Base-by-base conservation (phyloP, 1,140 invertebrate species). In the Meloidogyne hapla region DNA sequence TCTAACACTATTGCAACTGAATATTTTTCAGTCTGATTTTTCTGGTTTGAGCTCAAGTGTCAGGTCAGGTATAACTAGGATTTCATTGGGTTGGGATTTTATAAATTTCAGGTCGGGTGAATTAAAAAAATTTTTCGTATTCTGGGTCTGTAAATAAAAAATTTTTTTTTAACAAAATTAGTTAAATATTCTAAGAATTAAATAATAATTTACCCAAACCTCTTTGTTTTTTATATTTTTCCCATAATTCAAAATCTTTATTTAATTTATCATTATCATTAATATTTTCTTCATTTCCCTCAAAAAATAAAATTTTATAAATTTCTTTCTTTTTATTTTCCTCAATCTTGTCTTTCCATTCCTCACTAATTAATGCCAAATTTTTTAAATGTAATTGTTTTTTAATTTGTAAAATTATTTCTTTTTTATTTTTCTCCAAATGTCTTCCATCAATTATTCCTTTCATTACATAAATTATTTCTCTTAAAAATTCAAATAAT, bases 401-500 rank as follows among this genome's bases (percentile, higher is more conserved):
- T 56, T 56, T 56, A 56, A 56, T 56, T 56, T 56, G 3, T 56
- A 56, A 56, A 56, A 56, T 21, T 6, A 56, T 56, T n/a, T 56
- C 48, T 56, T 56, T 56, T 56, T 56, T 56, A 21, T 56, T 56
- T 21, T 56, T 13, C 48, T 5, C n/a, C n/a, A 56, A 56, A 56
- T 56, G 48, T 56, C 48, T 56, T 56, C 48, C 48, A 56, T 56
- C 48, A n/a, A 56, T 56, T 56, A 56, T 56, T 8, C 48, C 48
- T 56, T 56, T 56, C 18, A 56, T n/a, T 56, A 56, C 6, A 21
- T 56, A 56, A 56, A 0, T 56, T n/a, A 56, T 56, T 56, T 56
- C 48, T 56, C n/a, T 56, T 56, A 56, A 56, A 56, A 56, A 56
- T 56, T 21, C n/a, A 56, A 56, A 56, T 21, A 56, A 56, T 56